phyloP scores from a whole-genome alignment of 2,113 vertebrate genomes.

The Sorex araneus region DNA sequence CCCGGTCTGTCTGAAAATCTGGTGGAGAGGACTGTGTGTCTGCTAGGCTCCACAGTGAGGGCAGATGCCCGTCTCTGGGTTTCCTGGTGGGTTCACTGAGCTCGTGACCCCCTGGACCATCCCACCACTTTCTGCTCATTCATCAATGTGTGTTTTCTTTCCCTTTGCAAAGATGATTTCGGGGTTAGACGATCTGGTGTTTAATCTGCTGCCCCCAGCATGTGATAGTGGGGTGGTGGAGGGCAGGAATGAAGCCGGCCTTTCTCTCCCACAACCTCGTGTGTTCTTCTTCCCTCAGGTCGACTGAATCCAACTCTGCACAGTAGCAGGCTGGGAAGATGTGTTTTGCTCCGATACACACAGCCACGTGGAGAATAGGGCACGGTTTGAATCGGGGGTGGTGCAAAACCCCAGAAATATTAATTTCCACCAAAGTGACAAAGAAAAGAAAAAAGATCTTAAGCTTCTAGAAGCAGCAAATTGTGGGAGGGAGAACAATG shows the following conservation, averaged over 20 bases:
- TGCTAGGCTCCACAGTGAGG: background rate
- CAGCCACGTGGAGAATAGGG: too few species aligned
- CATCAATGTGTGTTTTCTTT: background rate
- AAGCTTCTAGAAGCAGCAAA: background rate
- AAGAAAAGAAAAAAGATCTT: background rate
- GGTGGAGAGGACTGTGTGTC: too few species aligned
- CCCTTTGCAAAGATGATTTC: background rate
- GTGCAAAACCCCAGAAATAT: too few species aligned
- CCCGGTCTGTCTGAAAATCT: background rate
- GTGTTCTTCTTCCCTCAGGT: too few species aligned
- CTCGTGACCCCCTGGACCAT: background rate
- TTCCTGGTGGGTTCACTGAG: background rate
- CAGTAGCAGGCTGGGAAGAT: too few species aligned
- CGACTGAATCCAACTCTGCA: too few species aligned
- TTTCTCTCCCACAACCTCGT: background rate
- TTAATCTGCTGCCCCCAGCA: background rate
- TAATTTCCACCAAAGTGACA: background rate
- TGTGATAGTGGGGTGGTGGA: background rate
- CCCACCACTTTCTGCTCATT: background rate
- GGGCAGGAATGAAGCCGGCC: background rate
- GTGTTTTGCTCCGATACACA: too few species aligned
- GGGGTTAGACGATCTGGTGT: background rate
- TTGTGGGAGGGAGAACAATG: background rate
- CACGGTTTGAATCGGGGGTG: too few species aligned
- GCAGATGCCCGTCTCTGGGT: background rate